phyloP scores from a whole-genome alignment of 2,797 vertebrate species.

The Peromyscus nudipes region DNA sequence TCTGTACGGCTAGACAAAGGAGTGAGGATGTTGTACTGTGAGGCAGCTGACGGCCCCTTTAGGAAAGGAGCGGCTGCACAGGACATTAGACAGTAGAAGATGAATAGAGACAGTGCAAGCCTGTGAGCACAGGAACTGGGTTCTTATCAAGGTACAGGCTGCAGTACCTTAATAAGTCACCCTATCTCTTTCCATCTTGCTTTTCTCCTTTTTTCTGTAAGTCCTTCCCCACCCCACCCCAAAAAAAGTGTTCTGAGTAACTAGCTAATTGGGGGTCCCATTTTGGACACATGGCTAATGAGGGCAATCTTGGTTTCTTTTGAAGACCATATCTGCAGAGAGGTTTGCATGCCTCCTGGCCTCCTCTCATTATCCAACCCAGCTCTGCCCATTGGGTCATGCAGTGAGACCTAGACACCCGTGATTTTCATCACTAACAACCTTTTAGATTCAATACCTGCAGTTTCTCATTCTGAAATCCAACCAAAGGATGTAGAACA shows the following conservation, averaged over 20 bases:
- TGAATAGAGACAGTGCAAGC: not conserved
- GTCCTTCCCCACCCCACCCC: not conserved
- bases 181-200: not conserved
- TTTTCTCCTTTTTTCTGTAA: not conserved
- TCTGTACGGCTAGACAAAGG: not conserved
- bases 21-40: fast-evolving
- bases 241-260: not conserved
- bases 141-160: not conserved
- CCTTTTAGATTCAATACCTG: not conserved
- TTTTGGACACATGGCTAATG: not conserved
- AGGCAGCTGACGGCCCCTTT: not conserved
- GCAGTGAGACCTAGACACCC: not conserved
- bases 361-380: not conserved
- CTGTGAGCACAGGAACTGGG: not conserved
- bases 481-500: not conserved
- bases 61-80: not conserved
- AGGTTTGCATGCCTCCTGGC: not conserved
- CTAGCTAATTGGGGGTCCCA: not conserved
- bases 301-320: not conserved
- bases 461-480: not conserved
- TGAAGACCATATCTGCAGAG: not conserved
- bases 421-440: not conserved
- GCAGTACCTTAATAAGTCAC: not conserved
- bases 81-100: not conserved
- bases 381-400: not conserved